Percentiles rank a stretch among this genome's conserved stretches.
phyloP scores from a whole-genome alignment of 2,888 invertebrate species.

The Xanthia togata region DNA sequence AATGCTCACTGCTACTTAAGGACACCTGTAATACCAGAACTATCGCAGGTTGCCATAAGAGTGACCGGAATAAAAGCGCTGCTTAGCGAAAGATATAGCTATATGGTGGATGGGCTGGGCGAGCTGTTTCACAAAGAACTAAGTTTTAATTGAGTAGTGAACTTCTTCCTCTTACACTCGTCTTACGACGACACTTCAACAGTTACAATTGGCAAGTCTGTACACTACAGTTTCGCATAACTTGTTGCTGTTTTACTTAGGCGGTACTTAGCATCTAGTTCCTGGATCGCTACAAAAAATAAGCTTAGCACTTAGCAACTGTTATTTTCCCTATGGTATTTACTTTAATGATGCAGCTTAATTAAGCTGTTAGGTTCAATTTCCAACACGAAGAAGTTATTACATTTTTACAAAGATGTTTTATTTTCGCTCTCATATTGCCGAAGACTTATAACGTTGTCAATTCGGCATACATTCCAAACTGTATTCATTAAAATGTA shows the following conservation, averaged over 20 bases:
- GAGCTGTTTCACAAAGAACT: background rate
- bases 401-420: background rate
- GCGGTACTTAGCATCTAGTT: constrained; percentile 29
- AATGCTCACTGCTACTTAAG: background rate
- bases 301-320: constrained; percentile 26
- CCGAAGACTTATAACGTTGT: background rate
- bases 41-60: too few relatives aligned
- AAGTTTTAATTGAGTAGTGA: constrained; percentile 15
- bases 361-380: constrained; percentile 47
- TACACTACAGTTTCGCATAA: constrained; percentile 15
- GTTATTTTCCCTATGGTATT: constrained; percentile 43
- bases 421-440: background rate
- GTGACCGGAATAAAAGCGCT: background rate
- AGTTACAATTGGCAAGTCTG: constrained; percentile 31
- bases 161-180: constrained; percentile 13
- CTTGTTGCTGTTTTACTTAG: constrained; percentile 50
- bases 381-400: constrained; percentile 19
- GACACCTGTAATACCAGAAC: background rate
- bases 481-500: constrained; percentile 23
- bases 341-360: constrained; percentile 27
- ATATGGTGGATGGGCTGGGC: too few relatives aligned
- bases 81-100: background rate
- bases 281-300: constrained; percentile 35
- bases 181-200: background rate
- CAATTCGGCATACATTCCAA: background rate